A percentile compares a stretch with the other conserved stretches of the same genome.
phyloP scores from a whole-genome alignment of 2,797 vertebrate genomes.

The Rhodeus uyekii region DNA sequence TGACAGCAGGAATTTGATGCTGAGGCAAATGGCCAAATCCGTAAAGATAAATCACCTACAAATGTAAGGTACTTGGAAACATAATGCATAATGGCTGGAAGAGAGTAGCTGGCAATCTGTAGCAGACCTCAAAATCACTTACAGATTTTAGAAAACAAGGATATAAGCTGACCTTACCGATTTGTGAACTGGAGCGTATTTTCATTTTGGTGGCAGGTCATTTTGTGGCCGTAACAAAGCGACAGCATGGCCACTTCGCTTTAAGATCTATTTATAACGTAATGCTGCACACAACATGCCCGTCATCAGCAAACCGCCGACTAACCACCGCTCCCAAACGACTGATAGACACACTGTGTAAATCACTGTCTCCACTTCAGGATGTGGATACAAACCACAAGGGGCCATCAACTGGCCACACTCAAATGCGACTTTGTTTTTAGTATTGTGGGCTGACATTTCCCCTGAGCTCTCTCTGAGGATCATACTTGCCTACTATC shows the following conservation, averaged over 20 bases:
- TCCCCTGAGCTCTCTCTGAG: not conserved
- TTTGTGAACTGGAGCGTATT: constrained; percentile 56
- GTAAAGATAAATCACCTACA: constrained; percentile 68
- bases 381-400: constrained; percentile 24
- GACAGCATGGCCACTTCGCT: constrained; percentile 28
- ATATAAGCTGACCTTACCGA: constrained; percentile 61
- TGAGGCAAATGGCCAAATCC: constrained; percentile 67
- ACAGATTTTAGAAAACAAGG: constrained; percentile 61
- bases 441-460: constrained; percentile 4
- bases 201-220: constrained; percentile 60
- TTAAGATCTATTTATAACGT: constrained; percentile 40
- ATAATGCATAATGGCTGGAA: constrained; percentile 59
- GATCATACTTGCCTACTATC: constrained; percentile 27
- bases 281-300: constrained; percentile 31
- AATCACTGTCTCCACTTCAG: constrained; percentile 36
- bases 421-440: constrained; percentile 29
- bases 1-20: constrained; percentile 61
- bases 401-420: constrained; percentile 13
- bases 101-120: constrained; percentile 57
- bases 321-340: constrained; percentile 6
- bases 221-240: constrained; percentile 39
- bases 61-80: constrained; percentile 68
- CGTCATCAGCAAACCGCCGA: constrained; percentile 28
- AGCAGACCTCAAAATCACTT: constrained; percentile 66
- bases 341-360: constrained; percentile 27